A percentile compares a stretch with the other conserved stretches of the same genome.
Evolutionary conservation across 1,140 invertebrate genomes (phyloP).

Genomic region (Tetramorium simillimum): DNA sequence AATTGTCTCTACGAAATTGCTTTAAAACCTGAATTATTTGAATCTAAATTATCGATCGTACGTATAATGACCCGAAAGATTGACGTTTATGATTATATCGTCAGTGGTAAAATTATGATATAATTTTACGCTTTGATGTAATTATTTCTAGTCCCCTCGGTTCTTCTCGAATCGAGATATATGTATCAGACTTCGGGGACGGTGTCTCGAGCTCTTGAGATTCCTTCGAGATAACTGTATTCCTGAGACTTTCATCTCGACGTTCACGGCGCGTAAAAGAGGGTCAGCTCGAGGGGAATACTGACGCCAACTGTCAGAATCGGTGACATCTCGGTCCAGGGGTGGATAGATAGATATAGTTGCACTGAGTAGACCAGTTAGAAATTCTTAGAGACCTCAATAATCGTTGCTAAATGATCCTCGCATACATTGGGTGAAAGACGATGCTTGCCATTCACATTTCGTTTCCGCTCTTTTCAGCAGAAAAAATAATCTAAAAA

Average conservation of each 20-base stretch:
- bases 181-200: constrained; percentile 12
- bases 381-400: background rate
- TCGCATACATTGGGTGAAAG: background rate
- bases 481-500: background rate
- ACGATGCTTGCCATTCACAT: background rate
- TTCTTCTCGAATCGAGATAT: constrained; percentile 21
- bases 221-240: constrained; percentile 50
- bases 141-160: background rate
- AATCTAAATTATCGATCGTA: background rate
- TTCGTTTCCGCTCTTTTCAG: background rate
- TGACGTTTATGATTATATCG: background rate
- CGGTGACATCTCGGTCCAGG: background rate
- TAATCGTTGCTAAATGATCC: background rate
- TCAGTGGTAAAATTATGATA: constrained; percentile 3
- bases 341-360: background rate
- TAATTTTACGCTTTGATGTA: background rate
- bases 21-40: background rate
- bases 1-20: background rate
- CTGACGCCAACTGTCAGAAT: constrained; percentile 42
- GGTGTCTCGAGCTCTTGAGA: constrained; percentile 37
- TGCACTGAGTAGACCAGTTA: constrained; percentile 20
- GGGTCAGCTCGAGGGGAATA: constrained; percentile 44
- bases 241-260: constrained; percentile 43
- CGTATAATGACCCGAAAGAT: background rate
- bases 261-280: constrained; percentile 49